Base-by-base conservation (phyloP, 2,113 vertebrate species). In the Cyprinus carpio region DNA sequence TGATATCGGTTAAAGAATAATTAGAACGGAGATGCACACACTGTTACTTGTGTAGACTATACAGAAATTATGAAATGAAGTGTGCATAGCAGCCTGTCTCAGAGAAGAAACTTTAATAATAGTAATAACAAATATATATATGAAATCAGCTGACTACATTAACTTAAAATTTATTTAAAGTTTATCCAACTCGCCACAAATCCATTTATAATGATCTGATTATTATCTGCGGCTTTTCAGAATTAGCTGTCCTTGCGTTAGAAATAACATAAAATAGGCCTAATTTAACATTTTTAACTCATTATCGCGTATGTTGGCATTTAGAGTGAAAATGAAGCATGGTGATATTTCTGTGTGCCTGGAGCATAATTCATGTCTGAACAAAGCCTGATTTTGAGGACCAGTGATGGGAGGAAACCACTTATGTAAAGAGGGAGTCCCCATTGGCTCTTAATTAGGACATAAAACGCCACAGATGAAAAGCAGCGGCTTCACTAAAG, bases 401-500 rank as follows among this genome's bases (percentile, higher is more conserved):
- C 20, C 46, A 56, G 69, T 34, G 54, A 75, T 75, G 72, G 72
- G 46, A 27, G 74, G 58, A 78, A 79, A 84, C 74, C 82, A 80
- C 62, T 82, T 43, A 79, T 76, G 37, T 51, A 82, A 83, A 84
- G 74, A 64, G 40, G 29, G 49, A 34, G 78, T 85, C 46, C 29
- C 54, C 75, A 86, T 88, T 82, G 81, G 29, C 37, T 88, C 74
- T 87, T 88, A 89, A 84, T 93, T 87, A 91, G 82, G 60, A 82
- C 77, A 83, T 88, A 40, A 83, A 89, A 89, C 82, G 88, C 72
- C 43, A 27, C 25, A 90, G 88, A 91, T 90, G 87, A 92, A 90
- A 91, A 85, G 85, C 43, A 11, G 89, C 85, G 86, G 89, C 87
- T 67, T 88, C 89, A 88, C 91, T 91, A 64, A 92, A 93, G 91